phyloP scores from a whole-genome alignment of 37 sponge, comb jelly and placozoan genomes.

The Agelas oroides region DNA sequence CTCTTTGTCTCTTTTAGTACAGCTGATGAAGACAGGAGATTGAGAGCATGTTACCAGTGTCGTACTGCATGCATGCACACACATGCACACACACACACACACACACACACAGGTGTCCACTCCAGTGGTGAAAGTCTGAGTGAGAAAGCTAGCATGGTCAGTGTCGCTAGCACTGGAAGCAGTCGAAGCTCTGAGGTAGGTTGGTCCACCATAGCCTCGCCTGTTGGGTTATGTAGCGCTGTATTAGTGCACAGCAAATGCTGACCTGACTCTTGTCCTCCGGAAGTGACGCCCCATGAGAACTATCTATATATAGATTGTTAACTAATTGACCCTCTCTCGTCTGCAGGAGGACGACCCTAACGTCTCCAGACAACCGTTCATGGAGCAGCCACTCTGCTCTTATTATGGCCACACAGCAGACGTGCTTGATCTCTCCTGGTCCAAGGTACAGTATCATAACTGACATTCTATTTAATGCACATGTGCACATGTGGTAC shows the following conservation, averaged over 20 bases:
- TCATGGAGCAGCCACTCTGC: constrained; percentile 82
- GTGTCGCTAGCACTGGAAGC: constrained; percentile 23
- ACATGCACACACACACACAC: too few relatives aligned
- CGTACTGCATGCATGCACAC: neutral
- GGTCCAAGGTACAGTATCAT: constrained; percentile 83
- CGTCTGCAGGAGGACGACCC: constrained; percentile 56
- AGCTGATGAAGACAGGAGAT: too few relatives aligned
- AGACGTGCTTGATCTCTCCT: constrained; percentile 89
- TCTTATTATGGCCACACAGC: constrained; percentile 85
- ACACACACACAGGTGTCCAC: constrained; percentile 43
- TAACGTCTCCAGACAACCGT: constrained; percentile 36
- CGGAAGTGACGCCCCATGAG: neutral
- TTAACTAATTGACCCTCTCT: neutral
- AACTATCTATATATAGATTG: neutral
- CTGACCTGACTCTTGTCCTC: too few relatives aligned
- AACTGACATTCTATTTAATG: neutral
- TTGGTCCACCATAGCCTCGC: too few relatives aligned
- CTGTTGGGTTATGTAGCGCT: too few relatives aligned
- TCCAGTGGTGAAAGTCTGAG: constrained; percentile 68
- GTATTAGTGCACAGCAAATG: too few relatives aligned
- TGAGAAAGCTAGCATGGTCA: constrained; percentile 62
- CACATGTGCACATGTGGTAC: neutral
- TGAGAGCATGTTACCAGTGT: too few relatives aligned
- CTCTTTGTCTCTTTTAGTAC: too few relatives aligned
- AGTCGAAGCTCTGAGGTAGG: constrained; percentile 61